Percentiles rank a stretch among this genome's conserved stretches.
phyloP scores from a whole-genome alignment of 2,888 invertebrate genomes.

The Anthophora plumipes region DNA sequence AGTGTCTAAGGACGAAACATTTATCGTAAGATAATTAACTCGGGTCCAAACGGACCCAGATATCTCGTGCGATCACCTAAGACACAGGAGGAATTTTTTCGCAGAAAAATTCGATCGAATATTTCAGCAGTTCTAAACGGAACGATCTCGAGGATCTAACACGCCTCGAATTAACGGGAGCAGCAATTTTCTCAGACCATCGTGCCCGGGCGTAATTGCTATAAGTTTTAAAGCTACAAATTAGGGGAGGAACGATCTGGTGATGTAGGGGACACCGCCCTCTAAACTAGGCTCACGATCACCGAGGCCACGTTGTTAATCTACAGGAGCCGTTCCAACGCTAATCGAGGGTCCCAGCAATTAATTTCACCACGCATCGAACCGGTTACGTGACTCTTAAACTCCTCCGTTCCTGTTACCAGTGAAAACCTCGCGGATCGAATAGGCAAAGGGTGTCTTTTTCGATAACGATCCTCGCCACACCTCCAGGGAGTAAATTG shows the following conservation, averaged over 20 bases:
- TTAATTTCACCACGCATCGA: slow-evolving; percentile 79
- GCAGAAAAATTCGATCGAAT: too few species aligned
- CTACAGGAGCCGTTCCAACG: slow-evolving; percentile 67
- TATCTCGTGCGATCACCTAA: too few species aligned
- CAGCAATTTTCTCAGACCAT: slow-evolving; percentile 21
- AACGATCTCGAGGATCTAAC: background rate
- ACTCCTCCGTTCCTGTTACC: background rate
- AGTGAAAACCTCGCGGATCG: background rate
- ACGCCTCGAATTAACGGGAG: background rate
- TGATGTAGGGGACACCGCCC: slow-evolving; percentile 30
- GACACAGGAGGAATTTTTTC: too few species aligned
- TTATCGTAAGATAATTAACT: too few species aligned
- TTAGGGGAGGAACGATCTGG: slow-evolving; percentile 28
- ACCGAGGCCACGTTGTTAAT: slow-evolving; percentile 71
- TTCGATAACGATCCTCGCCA: background rate
- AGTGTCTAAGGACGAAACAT: too few species aligned
- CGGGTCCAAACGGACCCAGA: too few species aligned
- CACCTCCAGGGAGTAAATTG: background rate
- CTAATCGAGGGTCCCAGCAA: slow-evolving; percentile 80
- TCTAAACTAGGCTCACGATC: slow-evolving; percentile 19
- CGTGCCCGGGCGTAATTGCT: background rate
- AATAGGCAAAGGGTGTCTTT: background rate
- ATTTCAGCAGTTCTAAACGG: too few species aligned
- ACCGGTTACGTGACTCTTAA: slow-evolving; percentile 18
- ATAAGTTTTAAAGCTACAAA: slow-evolving; percentile 33